Evolutionary conservation across 1,140 invertebrate species (phyloP), one percentile per base, ranked within the genome.

Genomic region (Tetramorium simillimum): DNA sequence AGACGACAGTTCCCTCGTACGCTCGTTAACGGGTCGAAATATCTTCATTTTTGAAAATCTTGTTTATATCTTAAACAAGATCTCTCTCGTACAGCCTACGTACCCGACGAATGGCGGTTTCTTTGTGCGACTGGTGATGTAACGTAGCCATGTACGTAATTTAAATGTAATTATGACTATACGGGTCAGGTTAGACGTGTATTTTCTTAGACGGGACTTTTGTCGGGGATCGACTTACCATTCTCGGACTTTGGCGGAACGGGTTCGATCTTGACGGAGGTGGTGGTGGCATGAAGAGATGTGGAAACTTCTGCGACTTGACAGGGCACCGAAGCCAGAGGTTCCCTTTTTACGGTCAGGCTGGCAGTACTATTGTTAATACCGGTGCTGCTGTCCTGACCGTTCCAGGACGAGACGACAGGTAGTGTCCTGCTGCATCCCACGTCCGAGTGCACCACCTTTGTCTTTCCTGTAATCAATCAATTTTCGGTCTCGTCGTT

Each of bases 231-330:
- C 40, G 40, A 86, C 93, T 93, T 76, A 94, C 94, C 94, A 76
- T 94, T 95, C 90, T 95, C 94, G 28, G 94, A 93, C 88, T 95
- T 94, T 24, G 93, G 91, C 62, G 92, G 93, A 63, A 94, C 91
- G 24, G 94, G 94, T 67, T 95, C 94, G 73, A 95, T 95, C 87
- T 95, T 95, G 28, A 95, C 94, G 6, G 95, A 92, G 81, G 94
- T 93, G 81, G 95, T 92, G 84, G 95, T 94, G 21, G 96, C 95
- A 82, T 96, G 95, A 86, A 96, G 95, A 76, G 96, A 96, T 40
- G 96, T 96, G 16, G 96, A 96, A n/a, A 97, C 96, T 91, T 97
- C 96, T 73, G 96, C 96, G 72, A 97, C 96, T 94, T 97, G 96
- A 91, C 96, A 97, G 21, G 96, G 95, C 73, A 95, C 94, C 60